Conservation (phyloP, 1,140 invertebrate species). For the Drusus annulatus region DNA sequence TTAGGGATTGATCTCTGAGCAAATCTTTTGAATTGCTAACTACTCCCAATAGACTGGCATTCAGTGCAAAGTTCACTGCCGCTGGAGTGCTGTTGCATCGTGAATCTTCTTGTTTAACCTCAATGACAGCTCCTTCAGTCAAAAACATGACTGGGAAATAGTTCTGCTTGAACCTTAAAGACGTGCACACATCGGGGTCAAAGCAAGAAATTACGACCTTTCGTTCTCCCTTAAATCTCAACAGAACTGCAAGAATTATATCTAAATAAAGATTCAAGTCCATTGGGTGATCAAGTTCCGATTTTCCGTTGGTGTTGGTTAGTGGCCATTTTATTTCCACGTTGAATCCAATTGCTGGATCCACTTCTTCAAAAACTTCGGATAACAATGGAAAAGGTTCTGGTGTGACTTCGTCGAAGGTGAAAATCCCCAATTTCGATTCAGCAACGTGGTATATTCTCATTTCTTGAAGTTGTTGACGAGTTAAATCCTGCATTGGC, state of each 20-base stretch:
- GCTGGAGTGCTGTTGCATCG: constrained; percentile 85
- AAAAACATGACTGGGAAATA: constrained; percentile 95
- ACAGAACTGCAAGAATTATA: constrained; percentile 83
- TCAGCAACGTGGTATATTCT: constrained; percentile 87
- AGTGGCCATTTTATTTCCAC: constrained; percentile 97
- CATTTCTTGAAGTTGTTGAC: constrained; percentile 84
- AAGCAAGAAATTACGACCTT: constrained; percentile 95
- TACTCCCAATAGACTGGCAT: constrained; percentile 87
- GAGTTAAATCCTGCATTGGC: constrained; percentile 91
- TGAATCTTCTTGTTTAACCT: constrained; percentile 87
- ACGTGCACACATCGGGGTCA: constrained; percentile 94
- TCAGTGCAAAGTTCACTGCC: constrained; percentile 86
- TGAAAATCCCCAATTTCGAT: constrained; percentile 82
- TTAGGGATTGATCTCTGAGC: constrained; percentile 83
- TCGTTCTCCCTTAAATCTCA: constrained; percentile 83
- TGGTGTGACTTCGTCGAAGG: constrained; percentile 88
- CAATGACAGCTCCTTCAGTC: constrained; percentile 86
- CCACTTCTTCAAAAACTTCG: constrained; percentile 84
- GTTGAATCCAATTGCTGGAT: constrained; percentile 91
- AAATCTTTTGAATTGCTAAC: constrained; percentile 94
- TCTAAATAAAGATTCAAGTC: constrained; percentile 94
- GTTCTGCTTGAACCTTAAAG: constrained; percentile 94
- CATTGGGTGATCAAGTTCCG: constrained; percentile 89
- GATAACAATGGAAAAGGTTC: constrained; percentile 94
- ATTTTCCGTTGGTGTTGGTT: constrained; percentile 86